A percentile compares a stretch with the other conserved stretches of the same genome.
phyloP scores from a whole-genome alignment of 2,888 invertebrate genomes.

The Cynaeus angustus region DNA sequence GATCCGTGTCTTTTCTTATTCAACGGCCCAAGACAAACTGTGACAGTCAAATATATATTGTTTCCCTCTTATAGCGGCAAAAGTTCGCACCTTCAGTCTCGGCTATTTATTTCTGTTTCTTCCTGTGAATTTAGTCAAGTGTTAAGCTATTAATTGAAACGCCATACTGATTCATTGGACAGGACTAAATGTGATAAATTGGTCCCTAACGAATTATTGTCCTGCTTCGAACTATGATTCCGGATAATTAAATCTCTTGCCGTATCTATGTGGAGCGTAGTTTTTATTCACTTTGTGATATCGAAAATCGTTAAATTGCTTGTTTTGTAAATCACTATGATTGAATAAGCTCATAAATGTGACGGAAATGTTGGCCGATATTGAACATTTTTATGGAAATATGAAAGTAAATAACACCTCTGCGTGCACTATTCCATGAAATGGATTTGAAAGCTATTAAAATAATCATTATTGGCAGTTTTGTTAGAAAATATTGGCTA shows the following conservation, averaged over 20 bases:
- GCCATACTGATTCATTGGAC: slow-evolving; percentile 9
- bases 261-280: not conserved
- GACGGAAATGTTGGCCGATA: not conserved
- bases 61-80: not conserved
- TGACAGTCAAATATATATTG: slow-evolving; percentile 24
- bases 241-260: slow-evolving; percentile 22
- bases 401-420: not conserved
- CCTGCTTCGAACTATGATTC: not conserved
- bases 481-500: too few species aligned
- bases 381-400: not conserved
- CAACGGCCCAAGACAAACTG: slow-evolving; percentile 16
- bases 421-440: not conserved
- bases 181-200: slow-evolving; percentile 12
- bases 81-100: not conserved
- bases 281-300: slow-evolving; percentile 8
- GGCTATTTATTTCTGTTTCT: not conserved
- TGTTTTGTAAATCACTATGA: not conserved
- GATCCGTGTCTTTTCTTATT: slow-evolving; percentile 28
- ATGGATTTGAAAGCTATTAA: too few species aligned
- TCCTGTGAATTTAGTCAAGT: slow-evolving; percentile 18
- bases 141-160: slow-evolving; percentile 32
- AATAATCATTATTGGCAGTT: too few species aligned
- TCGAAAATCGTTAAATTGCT: not conserved
- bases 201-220: slow-evolving; percentile 17
- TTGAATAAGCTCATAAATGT: not conserved